Conservation (phyloP, 2,888 invertebrate genomes). For the Calephelis perditalis region DNA sequence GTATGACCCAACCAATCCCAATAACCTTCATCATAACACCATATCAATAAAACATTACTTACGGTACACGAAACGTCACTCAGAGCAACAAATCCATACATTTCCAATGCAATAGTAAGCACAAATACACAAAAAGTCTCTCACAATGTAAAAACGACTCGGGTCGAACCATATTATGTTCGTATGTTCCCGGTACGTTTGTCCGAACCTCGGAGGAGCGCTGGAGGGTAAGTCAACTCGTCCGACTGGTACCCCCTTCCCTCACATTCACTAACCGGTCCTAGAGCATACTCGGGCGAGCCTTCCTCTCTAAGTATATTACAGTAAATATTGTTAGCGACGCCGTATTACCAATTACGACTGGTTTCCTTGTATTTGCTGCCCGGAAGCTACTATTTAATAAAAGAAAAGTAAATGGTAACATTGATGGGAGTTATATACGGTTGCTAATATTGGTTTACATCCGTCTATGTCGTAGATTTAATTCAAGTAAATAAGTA, state of each 20-base stretch:
- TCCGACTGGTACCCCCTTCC: constrained; percentile 38
- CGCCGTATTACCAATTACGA: constrained; percentile 20
- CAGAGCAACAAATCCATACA: constrained; percentile 30
- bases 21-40: no score
- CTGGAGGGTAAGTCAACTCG: constrained; percentile 51
- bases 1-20: no score
- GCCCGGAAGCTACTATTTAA: no score
- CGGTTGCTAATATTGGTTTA: no score
- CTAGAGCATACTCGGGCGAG: constrained; percentile 43
- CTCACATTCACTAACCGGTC: constrained; percentile 40
- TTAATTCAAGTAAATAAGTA: no score
- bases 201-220: constrained; percentile 53
- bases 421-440: no score
- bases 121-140: constrained; percentile 45
- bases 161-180: constrained; percentile 35
- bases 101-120: constrained; percentile 25
- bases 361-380: constrained; percentile 1
- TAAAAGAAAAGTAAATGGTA: no score
- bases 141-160: constrained; percentile 35
- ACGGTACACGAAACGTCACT: constrained; percentile 31
- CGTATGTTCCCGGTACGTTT: constrained; percentile 49
- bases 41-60: constrained; percentile 31
- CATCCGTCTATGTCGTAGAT: no score
- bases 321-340: constrained; percentile 40
- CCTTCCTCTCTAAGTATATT: constrained; percentile 54